phyloP scores from a whole-genome alignment of 2,113 vertebrate species.

The Choloepus hoffmanni region DNA sequence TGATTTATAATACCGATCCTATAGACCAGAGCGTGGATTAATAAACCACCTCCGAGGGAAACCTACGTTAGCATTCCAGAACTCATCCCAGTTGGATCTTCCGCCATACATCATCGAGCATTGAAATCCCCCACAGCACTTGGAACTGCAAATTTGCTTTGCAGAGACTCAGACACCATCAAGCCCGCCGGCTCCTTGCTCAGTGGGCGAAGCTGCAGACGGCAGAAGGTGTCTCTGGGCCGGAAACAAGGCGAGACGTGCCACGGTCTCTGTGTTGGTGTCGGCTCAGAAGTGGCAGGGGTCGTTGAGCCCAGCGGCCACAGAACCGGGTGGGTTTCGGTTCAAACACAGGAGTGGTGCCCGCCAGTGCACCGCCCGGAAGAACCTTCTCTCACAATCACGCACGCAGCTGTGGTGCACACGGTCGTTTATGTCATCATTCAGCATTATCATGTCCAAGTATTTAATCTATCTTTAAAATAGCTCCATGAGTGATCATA shows the following conservation, averaged over 20 bases:
- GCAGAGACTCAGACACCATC: background rate
- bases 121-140: constrained; percentile 55
- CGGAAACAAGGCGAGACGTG: accelerated
- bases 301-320: accelerated
- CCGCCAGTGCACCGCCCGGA: background rate
- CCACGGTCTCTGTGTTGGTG: background rate
- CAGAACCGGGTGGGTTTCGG: accelerated
- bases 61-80: constrained; percentile 5
- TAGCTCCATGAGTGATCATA: background rate
- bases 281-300: background rate
- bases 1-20: constrained; percentile 42
- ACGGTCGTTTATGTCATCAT: background rate
- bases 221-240: background rate
- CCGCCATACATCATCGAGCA: background rate
- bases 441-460: background rate
- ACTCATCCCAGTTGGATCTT: constrained; percentile 23
- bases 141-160: background rate
- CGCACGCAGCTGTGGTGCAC: accelerated
- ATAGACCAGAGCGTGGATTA: constrained; percentile 1
- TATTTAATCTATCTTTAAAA: background rate
- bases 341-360: background rate
- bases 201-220: background rate
- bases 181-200: background rate
- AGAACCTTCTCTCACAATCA: background rate
- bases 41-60: constrained; percentile 49